Conservation (phyloP, 1,140 invertebrate species). For the Eupristina koningsbergeri region DNA sequence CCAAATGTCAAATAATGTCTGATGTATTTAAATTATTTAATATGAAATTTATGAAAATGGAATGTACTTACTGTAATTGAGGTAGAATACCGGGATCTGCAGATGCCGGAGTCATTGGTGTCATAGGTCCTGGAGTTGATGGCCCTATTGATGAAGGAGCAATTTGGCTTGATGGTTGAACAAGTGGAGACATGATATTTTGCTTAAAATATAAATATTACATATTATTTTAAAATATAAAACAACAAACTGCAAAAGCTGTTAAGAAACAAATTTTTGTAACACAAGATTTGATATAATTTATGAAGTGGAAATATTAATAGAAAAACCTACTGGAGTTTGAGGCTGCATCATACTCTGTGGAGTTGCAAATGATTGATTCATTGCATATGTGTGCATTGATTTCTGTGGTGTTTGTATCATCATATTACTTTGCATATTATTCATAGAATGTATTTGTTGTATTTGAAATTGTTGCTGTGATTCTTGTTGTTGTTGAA, state of each 20-base stretch:
- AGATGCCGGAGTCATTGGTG: constrained; percentile 94
- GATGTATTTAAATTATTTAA: background rate
- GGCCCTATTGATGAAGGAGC: constrained; percentile 79
- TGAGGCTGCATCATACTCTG: constrained; percentile 88
- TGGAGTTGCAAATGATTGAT: constrained; percentile 79
- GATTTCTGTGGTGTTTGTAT: constrained; percentile 78
- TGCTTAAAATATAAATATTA: constrained; percentile 74
- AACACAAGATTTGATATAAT: constrained; percentile 27
- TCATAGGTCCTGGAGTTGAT: constrained; percentile 87
- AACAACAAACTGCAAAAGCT: background rate
- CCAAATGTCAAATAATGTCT: background rate
- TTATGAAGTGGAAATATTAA: constrained; percentile 32
- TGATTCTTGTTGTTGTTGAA: constrained; percentile 82
- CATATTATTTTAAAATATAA: background rate
- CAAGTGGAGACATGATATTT: constrained; percentile 89
- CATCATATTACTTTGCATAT: constrained; percentile 73
- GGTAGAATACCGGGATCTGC: constrained; percentile 95
- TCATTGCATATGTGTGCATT: constrained; percentile 81
- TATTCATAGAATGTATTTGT: constrained; percentile 76
- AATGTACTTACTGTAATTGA: constrained; percentile 94
- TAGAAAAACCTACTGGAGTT: constrained; percentile 79
- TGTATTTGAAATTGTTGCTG: constrained; percentile 71
- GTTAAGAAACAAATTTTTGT: no score
- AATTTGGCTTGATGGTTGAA: constrained; percentile 75
- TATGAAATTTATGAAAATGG: no score